phyloP scores from a whole-genome alignment of 2,113 vertebrate species.

The Cyanocitta stelleri region DNA sequence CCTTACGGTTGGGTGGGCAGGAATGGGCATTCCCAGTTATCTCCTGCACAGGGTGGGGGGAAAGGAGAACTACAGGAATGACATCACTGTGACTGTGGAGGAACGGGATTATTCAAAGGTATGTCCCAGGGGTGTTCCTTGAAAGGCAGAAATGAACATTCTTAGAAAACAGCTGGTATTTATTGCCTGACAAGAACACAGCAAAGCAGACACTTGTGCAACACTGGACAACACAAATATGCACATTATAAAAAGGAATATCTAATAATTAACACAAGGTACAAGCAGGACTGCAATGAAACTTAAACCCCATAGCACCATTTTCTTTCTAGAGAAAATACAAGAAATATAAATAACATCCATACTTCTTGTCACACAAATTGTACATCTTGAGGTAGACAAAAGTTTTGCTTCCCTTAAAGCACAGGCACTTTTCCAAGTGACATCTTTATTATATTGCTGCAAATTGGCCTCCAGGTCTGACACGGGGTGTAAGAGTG shows the following conservation, averaged over 20 bases:
- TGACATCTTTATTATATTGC: neutral
- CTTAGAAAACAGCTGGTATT: neutral
- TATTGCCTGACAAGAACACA: slow-evolving; percentile 15
- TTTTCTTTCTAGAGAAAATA: slow-evolving; percentile 10
- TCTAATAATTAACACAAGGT: neutral
- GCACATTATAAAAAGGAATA: neutral
- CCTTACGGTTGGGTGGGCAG: neutral
- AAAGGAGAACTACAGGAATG: neutral
- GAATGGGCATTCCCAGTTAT: neutral
- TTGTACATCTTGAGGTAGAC: slow-evolving; percentile 85
- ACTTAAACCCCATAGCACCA: neutral
- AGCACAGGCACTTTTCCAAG: neutral
- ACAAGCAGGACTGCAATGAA: neutral
- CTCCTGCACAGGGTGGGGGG: neutral
- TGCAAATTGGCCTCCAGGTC: neutral
- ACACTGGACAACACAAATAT: neutral
- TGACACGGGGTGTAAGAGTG: neutral
- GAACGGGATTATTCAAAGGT: neutral
- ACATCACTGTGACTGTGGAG: neutral
- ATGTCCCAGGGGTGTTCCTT: neutral
- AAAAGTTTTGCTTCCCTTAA: slow-evolving; percentile 63
- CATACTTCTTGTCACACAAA: slow-evolving; percentile 65
- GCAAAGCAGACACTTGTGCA: neutral
- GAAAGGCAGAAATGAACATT: neutral
- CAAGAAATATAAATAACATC: slow-evolving; percentile 79